Evolutionary conservation across 2,888 invertebrate genomes (phyloP).

Genomic region (Zaprionus bogoriensis): DNA sequence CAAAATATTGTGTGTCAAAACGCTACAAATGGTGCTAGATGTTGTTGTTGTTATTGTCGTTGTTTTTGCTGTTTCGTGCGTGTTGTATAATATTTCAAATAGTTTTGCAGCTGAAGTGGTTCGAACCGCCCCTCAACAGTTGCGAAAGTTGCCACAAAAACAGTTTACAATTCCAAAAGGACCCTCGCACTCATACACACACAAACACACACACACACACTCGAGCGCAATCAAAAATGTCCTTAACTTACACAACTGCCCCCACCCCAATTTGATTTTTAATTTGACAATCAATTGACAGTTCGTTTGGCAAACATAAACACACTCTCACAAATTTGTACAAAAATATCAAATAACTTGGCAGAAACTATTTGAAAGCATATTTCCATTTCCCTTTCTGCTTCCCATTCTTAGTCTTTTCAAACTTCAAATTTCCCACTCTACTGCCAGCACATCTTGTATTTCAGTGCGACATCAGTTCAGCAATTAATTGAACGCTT

Average conservation of each 20-base stretch:
- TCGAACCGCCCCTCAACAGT: slow-evolving; percentile 38
- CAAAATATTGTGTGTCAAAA: slow-evolving; percentile 70
- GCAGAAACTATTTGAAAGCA: slow-evolving; percentile 47
- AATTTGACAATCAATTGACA: slow-evolving; percentile 79
- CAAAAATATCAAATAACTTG: slow-evolving; percentile 71
- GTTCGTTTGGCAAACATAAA: slow-evolving; percentile 73
- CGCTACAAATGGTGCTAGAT: slow-evolving; percentile 18
- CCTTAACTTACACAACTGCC: slow-evolving; percentile 13
- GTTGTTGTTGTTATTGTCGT: slow-evolving; percentile 11
- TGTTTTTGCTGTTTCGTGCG: slow-evolving; percentile 34
- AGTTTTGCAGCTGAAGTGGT: slow-evolving; percentile 64
- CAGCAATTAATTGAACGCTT: slow-evolving; percentile 48
- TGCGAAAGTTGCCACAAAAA: slow-evolving; percentile 61
- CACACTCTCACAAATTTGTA: slow-evolving; percentile 46
- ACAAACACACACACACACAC: neutral
- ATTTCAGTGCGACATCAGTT: slow-evolving; percentile 22
- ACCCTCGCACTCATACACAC: slow-evolving; percentile 18
- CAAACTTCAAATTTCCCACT: neutral
- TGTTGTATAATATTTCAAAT: slow-evolving; percentile 66
- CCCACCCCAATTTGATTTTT: slow-evolving; percentile 58
- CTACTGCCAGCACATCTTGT: slow-evolving; percentile 8
- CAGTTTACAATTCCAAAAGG: slow-evolving; percentile 65
- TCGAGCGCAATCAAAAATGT: neutral
- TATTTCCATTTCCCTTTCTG: slow-evolving; percentile 12
- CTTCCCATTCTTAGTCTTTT: neutral